Evolutionary conservation across 2,888 invertebrate species (phyloP).

Genomic region (Ormyrus thymus): DNA sequence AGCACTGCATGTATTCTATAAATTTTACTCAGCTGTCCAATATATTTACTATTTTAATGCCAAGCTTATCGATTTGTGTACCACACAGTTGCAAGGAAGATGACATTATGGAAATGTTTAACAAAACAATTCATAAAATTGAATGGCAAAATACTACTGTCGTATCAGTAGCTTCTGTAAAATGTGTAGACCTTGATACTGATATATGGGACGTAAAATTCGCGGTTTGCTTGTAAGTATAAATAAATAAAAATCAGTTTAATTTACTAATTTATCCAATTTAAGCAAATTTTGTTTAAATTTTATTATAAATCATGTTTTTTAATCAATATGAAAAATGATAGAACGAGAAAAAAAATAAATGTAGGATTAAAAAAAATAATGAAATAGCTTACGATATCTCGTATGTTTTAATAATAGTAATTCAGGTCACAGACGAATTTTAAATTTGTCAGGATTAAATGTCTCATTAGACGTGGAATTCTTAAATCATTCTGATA

Average conservation of each 20-base stretch:
- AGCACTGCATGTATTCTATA: constrained; percentile 70
- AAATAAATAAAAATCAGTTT: neutral
- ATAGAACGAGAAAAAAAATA: too few species aligned
- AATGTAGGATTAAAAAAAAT: neutral
- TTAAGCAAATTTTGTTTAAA: neutral
- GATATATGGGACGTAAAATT: constrained; percentile 52
- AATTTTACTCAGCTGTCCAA: constrained; percentile 60
- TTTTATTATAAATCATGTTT: neutral
- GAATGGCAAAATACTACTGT: neutral
- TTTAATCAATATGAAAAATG: neutral
- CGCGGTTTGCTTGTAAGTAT: constrained; percentile 17
- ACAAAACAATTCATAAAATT: constrained; percentile 9
- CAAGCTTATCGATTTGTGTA: constrained; percentile 72
- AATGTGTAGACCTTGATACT: constrained; percentile 51
- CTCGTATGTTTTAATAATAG: too few species aligned
- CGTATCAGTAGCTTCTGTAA: neutral
- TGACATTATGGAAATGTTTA: constrained; percentile 63
- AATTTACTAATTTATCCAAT: neutral
- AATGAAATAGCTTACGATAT: neutral
- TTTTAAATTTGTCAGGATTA: too few species aligned
- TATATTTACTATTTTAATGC: constrained; percentile 61
- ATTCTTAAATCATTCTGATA: too few species aligned
- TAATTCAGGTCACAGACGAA: too few species aligned
- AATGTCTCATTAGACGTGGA: too few species aligned
- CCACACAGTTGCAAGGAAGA: constrained; percentile 72